Evolutionary conservation across 2,797 vertebrate genomes (phyloP).

Genomic region (Sebastes jordani): DNA sequence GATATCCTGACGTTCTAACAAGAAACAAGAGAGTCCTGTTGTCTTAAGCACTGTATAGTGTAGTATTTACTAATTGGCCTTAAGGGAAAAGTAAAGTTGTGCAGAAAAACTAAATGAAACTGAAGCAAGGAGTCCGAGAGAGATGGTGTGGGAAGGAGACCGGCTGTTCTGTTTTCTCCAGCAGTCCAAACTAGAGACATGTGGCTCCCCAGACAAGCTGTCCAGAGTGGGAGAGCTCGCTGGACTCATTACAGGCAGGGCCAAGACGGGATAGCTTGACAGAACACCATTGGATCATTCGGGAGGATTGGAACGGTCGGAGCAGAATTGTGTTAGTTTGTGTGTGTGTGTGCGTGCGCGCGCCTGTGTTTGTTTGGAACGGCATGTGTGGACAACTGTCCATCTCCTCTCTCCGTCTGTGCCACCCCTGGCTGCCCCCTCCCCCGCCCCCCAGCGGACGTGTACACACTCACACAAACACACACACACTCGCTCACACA

Average conservation of each 20-base stretch:
- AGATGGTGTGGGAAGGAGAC: slow-evolving; percentile 83
- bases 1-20: slow-evolving; percentile 46
- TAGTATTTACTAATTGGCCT: slow-evolving; percentile 80
- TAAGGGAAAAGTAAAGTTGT: slow-evolving; percentile 79
- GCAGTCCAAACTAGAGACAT: slow-evolving; percentile 81
- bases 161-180: slow-evolving; percentile 83
- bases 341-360: slow-evolving; percentile 24
- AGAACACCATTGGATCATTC: slow-evolving; percentile 79
- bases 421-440: slow-evolving; percentile 79
- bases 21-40: slow-evolving; percentile 67
- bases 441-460: slow-evolving; percentile 57
- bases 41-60: slow-evolving; percentile 59
- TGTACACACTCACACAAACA: slow-evolving; percentile 24
- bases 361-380: slow-evolving; percentile 66
- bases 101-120: slow-evolving; percentile 77
- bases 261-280: slow-evolving; percentile 79
- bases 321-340: slow-evolving; percentile 66
- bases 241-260: slow-evolving; percentile 81
- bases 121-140: slow-evolving; percentile 75
- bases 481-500: slow-evolving; percentile 30
- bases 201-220: slow-evolving; percentile 83
- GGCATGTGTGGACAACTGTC: slow-evolving; percentile 72
- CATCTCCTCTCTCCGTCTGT: slow-evolving; percentile 77
- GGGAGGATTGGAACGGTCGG: slow-evolving; percentile 62
- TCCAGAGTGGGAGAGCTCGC: slow-evolving; percentile 82